Evolutionary conservation across 2,888 invertebrate genomes (phyloP), one percentile per base, ranked within the genome.

Genomic region (Eupeodes latifasciatus): DNA sequence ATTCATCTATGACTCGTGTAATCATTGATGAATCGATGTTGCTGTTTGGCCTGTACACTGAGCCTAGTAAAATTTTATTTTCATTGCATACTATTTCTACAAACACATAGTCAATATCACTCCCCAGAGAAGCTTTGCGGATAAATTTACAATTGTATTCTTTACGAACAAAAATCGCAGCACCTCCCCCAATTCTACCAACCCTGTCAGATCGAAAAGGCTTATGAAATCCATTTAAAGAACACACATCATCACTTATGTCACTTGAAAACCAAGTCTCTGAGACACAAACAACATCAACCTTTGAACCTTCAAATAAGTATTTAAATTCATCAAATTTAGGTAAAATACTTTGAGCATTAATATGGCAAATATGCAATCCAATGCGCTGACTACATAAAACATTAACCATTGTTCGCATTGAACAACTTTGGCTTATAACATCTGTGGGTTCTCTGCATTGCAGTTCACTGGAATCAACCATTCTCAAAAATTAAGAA

Each of bases 261-360:
- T 9, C 55, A 64, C 51, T 40, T 53, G 12, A 76, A 44, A 64
- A 27, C 64, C 64, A 76, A 40, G 62, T 75, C 40, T 62, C 75
- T 40, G 62, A 19, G 19, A 19, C 19, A 19, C 19, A 19, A 19
- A 19, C 19, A 19, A 19, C 19, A 19, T 19, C 19, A 53, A 59
- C 72, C 9, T 16, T 49, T 5, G 62, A 51, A 51, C 27, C 61
- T 75, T 57, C 51, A 12, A 74, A 74, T 61, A 74, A 49, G 74
- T 74, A 14, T 14, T 27, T 27, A n/a, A 74, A 61, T 74, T 61
- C 74, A 61, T 49, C 61, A 34, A 74, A 10, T 61, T 74, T 74
- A 4, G 59, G 59, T 4, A 74, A 27, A n/a, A 72, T 57, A 44
- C 55, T 71, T 36, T 71, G 71, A 14, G 57, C 40, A 47, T 59